Evolutionary conservation across 2,888 invertebrate species (phyloP), one percentile per base, ranked within the genome.

Genomic region (Patella depressa): DNA sequence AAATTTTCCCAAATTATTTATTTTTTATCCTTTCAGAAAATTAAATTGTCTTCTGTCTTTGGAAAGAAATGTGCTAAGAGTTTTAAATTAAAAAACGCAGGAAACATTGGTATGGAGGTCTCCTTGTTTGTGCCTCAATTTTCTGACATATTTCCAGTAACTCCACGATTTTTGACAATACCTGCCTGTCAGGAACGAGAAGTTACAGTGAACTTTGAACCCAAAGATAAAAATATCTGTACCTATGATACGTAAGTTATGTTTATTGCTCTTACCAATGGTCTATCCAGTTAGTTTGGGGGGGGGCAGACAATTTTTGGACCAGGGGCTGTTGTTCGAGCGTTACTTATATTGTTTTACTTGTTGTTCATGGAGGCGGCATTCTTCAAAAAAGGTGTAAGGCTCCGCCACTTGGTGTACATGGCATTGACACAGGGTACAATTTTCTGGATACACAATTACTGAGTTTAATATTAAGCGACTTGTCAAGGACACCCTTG

Each of bases 71-170:
- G 75, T 65, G 81, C 77, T 74, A 84, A 80, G 76, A 79, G 76
- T 9, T 77, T 89, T 9, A 84, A 80, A 71, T 74, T 90, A 65
- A 84, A 84, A 73, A 90, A 90, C 81, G 86, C 86, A 19, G 89
- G 89, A 9, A 90, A 89, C 78, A 86, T 90, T 65, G 79, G 82
- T n/a, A 77, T 89, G 73, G 77, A 87, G 34, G 80, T 87, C 7
- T 76, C 80, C 1, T 79, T 89, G 71, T 82, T 82, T 29, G 81
- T 88, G 45, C 72, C 83, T 3, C 82, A 84, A 14, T 83, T 84
- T 75, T 76, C 82, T 19, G 87, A 88, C 24, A 65, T 85, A 17
- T 88, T 89, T 76, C 79, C 79, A 19, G 84, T 88, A 12, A 76
- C 74, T 4, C 88, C 88, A 1, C 29, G 78, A 7, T 74, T 79